Percentiles rank a stretch among this genome's conserved stretches.
These are phyloP conservation scores for Psilopsiagon aymara DNA, from an alignment of 2,113 vertebrate genomes.

Conservation along the genomic window DNA sequence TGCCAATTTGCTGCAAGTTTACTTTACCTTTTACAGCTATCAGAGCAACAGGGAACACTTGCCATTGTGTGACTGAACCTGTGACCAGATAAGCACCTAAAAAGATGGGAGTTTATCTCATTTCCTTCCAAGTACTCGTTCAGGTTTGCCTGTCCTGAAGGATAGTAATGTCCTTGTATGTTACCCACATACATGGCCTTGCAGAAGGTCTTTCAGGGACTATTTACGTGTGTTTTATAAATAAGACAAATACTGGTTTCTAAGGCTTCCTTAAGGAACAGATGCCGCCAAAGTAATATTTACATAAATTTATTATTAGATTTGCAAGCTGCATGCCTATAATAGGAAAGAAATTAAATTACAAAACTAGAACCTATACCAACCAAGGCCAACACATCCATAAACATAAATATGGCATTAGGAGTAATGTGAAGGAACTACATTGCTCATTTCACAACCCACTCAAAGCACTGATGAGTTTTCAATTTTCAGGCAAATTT, in stretches of 20 bases:
- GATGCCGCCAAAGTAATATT: slow-evolving; percentile 2
- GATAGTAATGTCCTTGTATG: not conserved
- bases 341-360: slow-evolving; percentile 1
- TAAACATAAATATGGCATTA: not conserved
- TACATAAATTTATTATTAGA: slow-evolving; percentile 37
- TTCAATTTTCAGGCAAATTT: not conserved
- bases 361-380: slow-evolving; percentile 9
- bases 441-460: not conserved
- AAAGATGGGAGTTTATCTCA: not conserved
- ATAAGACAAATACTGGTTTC: not conserved
- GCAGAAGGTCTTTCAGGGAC: not conserved
- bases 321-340: not conserved
- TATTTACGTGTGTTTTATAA: not conserved
- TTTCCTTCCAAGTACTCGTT: not conserved
- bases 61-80: not conserved
- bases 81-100: not conserved
- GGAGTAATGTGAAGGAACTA: not conserved
- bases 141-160: not conserved
- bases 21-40: not conserved
- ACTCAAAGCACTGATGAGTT: not conserved
- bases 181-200: not conserved
- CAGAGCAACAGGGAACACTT: not conserved
- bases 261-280: not conserved
- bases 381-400: not conserved
- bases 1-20: not conserved